Evolutionary conservation across 2,888 invertebrate species (phyloP).

Genomic region (Tubulanus polymorphus): DNA sequence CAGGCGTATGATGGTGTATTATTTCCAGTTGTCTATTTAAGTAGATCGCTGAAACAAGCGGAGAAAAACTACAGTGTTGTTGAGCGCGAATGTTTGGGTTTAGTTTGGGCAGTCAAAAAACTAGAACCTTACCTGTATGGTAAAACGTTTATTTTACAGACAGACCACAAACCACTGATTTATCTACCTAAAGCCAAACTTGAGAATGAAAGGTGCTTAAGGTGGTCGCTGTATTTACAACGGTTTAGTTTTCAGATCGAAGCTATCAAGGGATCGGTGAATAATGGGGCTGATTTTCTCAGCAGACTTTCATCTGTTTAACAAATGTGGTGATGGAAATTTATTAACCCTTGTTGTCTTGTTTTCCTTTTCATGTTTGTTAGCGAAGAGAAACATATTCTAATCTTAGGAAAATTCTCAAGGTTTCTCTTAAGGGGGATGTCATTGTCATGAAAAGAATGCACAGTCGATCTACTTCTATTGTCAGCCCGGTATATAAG

Average conservation of each 20-base stretch:
- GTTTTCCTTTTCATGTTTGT: too few relatives aligned
- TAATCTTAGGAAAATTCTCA: too few relatives aligned
- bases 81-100: slow-evolving; percentile 22
- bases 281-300: slow-evolving; percentile 4
- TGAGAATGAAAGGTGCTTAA: slow-evolving; percentile 18
- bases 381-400: too few relatives aligned
- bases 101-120: slow-evolving; percentile 19
- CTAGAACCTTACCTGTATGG: slow-evolving; percentile 22
- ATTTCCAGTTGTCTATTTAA: slow-evolving; percentile 21
- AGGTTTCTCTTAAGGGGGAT: too few relatives aligned
- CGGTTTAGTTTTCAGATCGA: slow-evolving; percentile 9
- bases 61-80: slow-evolving; percentile 21
- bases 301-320: too few relatives aligned
- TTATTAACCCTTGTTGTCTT: too few relatives aligned
- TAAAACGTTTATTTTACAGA: slow-evolving; percentile 19
- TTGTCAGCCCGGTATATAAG: too few relatives aligned
- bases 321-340: too few relatives aligned
- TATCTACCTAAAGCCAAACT: slow-evolving; percentile 17
- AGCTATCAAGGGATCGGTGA: slow-evolving; percentile 16
- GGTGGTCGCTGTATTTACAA: slow-evolving; percentile 22
- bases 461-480: too few relatives aligned
- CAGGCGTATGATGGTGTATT: slow-evolving; percentile 18
- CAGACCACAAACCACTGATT: slow-evolving; percentile 21
- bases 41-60: slow-evolving; percentile 16
- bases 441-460: too few relatives aligned